phyloP scores from a whole-genome alignment of 2,888 invertebrate species.

The Sicus ferrugineus region DNA sequence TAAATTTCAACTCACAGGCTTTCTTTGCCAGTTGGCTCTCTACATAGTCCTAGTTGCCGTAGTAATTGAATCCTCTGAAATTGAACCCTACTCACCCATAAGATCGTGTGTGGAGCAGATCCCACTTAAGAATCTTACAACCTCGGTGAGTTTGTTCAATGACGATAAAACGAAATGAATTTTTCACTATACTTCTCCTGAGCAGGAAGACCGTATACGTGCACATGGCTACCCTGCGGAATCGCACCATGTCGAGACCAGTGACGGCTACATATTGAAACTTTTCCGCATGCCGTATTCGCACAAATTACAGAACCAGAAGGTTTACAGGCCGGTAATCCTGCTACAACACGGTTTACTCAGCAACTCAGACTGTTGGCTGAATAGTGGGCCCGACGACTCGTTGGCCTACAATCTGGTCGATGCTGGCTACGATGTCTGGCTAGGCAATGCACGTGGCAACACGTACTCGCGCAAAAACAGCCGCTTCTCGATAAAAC shows the following conservation, averaged over 20 bases:
- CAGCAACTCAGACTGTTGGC: slow-evolving; percentile 59
- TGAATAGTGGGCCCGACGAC: slow-evolving; percentile 51
- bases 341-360: slow-evolving; percentile 68
- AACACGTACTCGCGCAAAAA: slow-evolving; percentile 57
- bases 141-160: slow-evolving; percentile 2
- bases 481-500: slow-evolving; percentile 53
- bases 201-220: slow-evolving; percentile 57
- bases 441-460: slow-evolving; percentile 61
- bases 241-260: slow-evolving; percentile 66
- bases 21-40: neutral
- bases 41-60: no score
- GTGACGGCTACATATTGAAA: slow-evolving; percentile 56
- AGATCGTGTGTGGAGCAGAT: neutral
- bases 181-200: neutral
- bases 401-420: slow-evolving; percentile 57
- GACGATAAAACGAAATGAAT: neutral
- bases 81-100: neutral
- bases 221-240: slow-evolving; percentile 70
- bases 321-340: slow-evolving; percentile 52
- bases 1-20: neutral
- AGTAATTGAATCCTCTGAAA: neutral
- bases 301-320: slow-evolving; percentile 47
- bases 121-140: neutral
- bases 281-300: slow-evolving; percentile 60
- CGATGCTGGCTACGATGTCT: slow-evolving; percentile 61